These are phyloP conservation scores for Dysmachus trigonus DNA, from an alignment of 2,888 invertebrate species.

Conservation along the genomic window DNA sequence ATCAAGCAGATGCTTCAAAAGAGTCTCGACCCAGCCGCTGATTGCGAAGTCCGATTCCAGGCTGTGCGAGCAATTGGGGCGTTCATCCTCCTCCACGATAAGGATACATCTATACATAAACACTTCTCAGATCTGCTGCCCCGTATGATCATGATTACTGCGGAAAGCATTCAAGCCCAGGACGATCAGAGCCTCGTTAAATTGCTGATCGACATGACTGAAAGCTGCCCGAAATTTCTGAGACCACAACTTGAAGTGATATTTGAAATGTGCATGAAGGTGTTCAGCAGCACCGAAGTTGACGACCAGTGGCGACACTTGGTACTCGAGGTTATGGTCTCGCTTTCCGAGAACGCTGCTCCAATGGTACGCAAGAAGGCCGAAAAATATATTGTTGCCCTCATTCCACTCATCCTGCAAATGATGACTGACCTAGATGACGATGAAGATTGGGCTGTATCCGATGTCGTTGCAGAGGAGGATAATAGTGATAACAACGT, in stretches of 20 bases:
- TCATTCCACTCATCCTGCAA: constrained; percentile 86
- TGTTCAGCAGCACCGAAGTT: constrained; percentile 75
- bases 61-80: constrained; percentile 85
- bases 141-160: constrained; percentile 75
- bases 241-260: constrained; percentile 86
- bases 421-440: constrained; percentile 97
- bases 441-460: constrained; percentile 86
- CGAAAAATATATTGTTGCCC: constrained; percentile 79
- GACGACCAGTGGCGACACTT: constrained; percentile 89
- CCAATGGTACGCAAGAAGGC: constrained; percentile 96
- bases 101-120: constrained; percentile 88
- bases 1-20: constrained; percentile 95
- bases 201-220: constrained; percentile 92
- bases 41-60: constrained; percentile 80
- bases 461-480: constrained; percentile 89
- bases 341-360: constrained; percentile 88
- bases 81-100: constrained; percentile 92
- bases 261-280: constrained; percentile 88
- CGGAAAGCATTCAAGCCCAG: constrained; percentile 82
- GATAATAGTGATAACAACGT: constrained; percentile 95
- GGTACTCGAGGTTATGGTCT: constrained; percentile 83
- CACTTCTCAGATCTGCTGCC: constrained; percentile 88
- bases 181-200: constrained; percentile 93
- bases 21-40: constrained; percentile 77
- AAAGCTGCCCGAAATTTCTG: constrained; percentile 91